These are phyloP conservation scores for Pycnonotus jocosus DNA, from an alignment of 2,113 vertebrate species.

Conservation along the genomic window DNA sequence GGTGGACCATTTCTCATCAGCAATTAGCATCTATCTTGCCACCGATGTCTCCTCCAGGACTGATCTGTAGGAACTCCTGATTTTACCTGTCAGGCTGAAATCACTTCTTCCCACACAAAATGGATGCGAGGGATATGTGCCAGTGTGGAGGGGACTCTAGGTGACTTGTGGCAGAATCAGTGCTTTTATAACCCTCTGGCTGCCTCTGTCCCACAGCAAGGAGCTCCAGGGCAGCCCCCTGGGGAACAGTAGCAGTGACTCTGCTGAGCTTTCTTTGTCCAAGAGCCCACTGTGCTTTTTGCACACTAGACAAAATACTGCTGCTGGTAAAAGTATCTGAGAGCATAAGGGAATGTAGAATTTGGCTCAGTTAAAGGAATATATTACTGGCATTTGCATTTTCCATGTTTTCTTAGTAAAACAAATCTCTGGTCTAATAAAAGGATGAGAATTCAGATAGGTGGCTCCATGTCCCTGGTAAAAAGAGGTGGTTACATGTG, in stretches of 20 bases:
- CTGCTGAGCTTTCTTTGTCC: not conserved
- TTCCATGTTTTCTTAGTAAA: constrained; percentile 17
- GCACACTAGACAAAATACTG: not conserved
- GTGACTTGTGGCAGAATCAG: not conserved
- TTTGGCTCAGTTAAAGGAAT: constrained; percentile 11
- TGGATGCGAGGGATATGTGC: rapidly evolving
- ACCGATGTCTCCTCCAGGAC: not conserved
- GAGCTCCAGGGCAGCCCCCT: rapidly evolving
- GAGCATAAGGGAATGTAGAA: not conserved
- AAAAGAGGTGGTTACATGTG: not conserved
- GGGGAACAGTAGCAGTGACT: not conserved
- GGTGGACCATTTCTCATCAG: constrained; percentile 17
- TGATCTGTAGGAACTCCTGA: not conserved
- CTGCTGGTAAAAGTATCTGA: not conserved
- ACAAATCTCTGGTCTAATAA: not conserved
- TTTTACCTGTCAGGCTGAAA: not conserved
- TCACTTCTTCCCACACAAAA: not conserved
- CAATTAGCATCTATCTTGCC: not conserved
- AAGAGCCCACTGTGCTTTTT: not conserved
- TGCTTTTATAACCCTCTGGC: not conserved
- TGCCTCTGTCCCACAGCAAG: not conserved
- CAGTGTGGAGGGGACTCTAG: not conserved
- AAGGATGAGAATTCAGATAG: not conserved
- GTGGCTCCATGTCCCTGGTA: not conserved
- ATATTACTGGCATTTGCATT: not conserved